Evolutionary conservation across 2,888 invertebrate species (phyloP), one percentile per base, ranked within the genome.

Genomic region (Cybosia mesomella): DNA sequence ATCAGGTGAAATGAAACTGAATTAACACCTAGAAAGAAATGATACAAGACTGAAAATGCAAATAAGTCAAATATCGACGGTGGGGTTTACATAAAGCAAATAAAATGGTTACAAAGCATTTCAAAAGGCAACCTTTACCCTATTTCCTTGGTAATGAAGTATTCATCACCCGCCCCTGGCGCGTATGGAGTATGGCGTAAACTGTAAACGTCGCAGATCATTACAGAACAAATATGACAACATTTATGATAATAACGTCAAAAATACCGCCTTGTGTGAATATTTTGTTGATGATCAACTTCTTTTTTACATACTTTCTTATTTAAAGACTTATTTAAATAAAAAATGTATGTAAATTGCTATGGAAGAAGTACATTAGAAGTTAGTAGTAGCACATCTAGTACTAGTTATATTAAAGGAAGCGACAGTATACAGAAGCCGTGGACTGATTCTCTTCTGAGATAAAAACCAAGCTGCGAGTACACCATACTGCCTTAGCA

Each of bases 61-160:
- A 71, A 73, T 66, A 70, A 55, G 28, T 73, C 68, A 73, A 79
- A 79, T 81, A 79, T 81, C 74, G 74, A 62, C 69, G 59, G 28
- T 73, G 57, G 54, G 60, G 66, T 76, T 83, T 80, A 77, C 81
- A 77, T 79, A 79, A 75, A 80, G 75, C 81, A 85, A 88, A 87
- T 88, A 88, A 87, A 87, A 88, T 84, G 66, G 82, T 81, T 80
- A 85, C 85, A 85, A 86, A 85, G 80, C 82, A 78, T 83, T 85
- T 84, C 82, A 83, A 87, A 88, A 85, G 85, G 86, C 85, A 86
- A 87, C 89, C 87, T 89, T 88, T 73, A 84, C 79, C 87, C 89
- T 89, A 89, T 90, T 89, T 91, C 85, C 84, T 85, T 80, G 79
- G 85, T 91, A 92, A 92, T 92, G 91, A 92, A 92, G 92, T 90